These are phyloP conservation scores for Onychomys torridus DNA, from an alignment of 2,797 vertebrate species.

Conservation along the genomic window DNA sequence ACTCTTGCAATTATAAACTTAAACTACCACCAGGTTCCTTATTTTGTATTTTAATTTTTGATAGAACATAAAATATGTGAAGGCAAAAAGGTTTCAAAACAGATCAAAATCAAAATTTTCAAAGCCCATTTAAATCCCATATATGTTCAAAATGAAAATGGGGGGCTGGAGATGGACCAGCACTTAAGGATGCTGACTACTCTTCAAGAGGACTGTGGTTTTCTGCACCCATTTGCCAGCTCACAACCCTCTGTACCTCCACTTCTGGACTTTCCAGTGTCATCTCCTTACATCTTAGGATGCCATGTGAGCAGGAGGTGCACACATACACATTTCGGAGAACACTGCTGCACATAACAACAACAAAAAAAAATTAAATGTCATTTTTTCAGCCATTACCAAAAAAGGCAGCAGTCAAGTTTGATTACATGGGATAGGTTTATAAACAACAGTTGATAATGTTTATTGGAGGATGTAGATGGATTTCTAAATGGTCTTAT, in stretches of 20 bases:
- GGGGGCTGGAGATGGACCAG: not conserved
- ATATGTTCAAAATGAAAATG: not conserved
- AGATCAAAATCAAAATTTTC: not conserved
- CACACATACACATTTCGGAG: not conserved
- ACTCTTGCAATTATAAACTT: not conserved
- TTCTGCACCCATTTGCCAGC: not conserved
- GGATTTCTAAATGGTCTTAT: too few species aligned
- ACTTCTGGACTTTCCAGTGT: not conserved
- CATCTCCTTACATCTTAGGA: not conserved
- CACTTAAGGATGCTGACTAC: not conserved
- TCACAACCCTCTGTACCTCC: not conserved
- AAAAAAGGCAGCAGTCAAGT: not conserved
- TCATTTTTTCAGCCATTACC: not conserved
- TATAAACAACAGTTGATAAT: too few species aligned
- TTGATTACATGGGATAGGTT: not conserved
- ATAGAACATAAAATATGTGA: not conserved
- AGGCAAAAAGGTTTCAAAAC: not conserved
- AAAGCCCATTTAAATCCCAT: not conserved
- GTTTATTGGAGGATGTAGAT: not conserved
- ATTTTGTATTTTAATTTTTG: not conserved
- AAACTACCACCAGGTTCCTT: not conserved
- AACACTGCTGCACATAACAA: not conserved
- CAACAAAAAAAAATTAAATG: too few species aligned
- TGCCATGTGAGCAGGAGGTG: not conserved
- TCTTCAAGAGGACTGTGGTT: not conserved